Conservation (phyloP, 2,888 invertebrate genomes). For the Dinocampus coccinellae region DNA sequence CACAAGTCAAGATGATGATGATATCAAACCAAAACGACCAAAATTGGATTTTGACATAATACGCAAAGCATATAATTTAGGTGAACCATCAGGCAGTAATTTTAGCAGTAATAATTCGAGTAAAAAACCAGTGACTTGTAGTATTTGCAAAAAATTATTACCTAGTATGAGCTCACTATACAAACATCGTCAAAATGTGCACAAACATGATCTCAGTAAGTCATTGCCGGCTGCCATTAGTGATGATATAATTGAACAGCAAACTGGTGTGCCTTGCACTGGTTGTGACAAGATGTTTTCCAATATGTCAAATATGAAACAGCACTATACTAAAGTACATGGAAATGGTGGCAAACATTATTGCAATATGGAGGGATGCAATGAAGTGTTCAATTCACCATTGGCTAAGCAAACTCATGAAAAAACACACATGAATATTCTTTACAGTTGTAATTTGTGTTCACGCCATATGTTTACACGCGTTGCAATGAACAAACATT, state of each 20-base stretch:
- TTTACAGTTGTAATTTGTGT: constrained; percentile 74
- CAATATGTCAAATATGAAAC: constrained; percentile 72
- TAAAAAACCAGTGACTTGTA: constrained; percentile 71
- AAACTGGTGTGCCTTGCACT: constrained; percentile 66
- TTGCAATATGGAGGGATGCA: constrained; percentile 53
- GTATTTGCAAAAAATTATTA: constrained; percentile 76
- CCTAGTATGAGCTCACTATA: constrained; percentile 76
- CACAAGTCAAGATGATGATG: constrained; percentile 14
- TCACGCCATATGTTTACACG: constrained; percentile 73
- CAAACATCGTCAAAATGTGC: constrained; percentile 74
- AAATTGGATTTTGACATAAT: constrained; percentile 40
- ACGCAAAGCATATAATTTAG: constrained; percentile 33
- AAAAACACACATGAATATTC: constrained; percentile 71
- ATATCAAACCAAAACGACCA: constrained; percentile 30
- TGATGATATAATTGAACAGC: constrained; percentile 43
- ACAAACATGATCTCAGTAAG: constrained; percentile 67
- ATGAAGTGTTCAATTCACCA: constrained; percentile 71
- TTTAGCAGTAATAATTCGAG: constrained; percentile 26
- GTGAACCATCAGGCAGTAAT: constrained; percentile 29
- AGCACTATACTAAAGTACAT: constrained; percentile 68
- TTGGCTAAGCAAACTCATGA: constrained; percentile 71
- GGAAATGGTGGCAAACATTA: constrained; percentile 46
- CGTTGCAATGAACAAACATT: constrained; percentile 73
- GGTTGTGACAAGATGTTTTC: constrained; percentile 74
- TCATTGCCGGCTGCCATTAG: background rate